Base-by-base conservation (phyloP, 2,113 vertebrate genomes). In the Cardinalis cardinalis region DNA sequence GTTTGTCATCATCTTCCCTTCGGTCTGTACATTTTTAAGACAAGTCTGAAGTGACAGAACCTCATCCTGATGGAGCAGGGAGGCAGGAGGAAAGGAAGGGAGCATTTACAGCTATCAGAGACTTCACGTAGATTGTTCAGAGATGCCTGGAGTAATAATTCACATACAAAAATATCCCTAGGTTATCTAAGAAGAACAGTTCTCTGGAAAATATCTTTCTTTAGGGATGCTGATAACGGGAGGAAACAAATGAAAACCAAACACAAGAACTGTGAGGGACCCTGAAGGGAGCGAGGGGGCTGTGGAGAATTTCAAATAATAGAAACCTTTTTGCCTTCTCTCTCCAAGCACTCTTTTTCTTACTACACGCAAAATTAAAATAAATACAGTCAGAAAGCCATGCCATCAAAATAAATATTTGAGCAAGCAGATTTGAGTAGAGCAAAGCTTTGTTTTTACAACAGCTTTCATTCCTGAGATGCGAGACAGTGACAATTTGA, bases 171-270 rank as follows among this genome's bases (percentile, higher is more conserved):
- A 94, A 92, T 61, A 93, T 66, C 89, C 82, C 76, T 38, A 28
- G 89, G 85, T 94, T 95, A 89, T 72, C 73, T n/a, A 43, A 79
- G 79, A 93, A 68, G 82, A 87, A 72, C 64, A 86, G 38, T 19
- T 80, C 55, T 49, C 53, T 28, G 53, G 80, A 69, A 87, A 92
- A 63, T 36, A 34, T 79, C 65, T 89, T 89, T 80, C 59, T 90
- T 92, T 82, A 69, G 76, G 49, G 74, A 38, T 85, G 63, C 40
- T 91, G 94, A 41, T 94, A 93, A 92, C 1, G 0, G 86, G 60
- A 40, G 73, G 61, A 93, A 95, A 93, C 80, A 95, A 95, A 95
- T 83, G 90, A 96, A 94, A 94, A 82, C 34, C 83, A 91, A 96
- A 90, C 38, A 59, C 40, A 56, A 61, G 52, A 74, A 32, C 53